Base-by-base conservation (phyloP, 2,113 vertebrate species). In the Theristicus caerulescens region DNA sequence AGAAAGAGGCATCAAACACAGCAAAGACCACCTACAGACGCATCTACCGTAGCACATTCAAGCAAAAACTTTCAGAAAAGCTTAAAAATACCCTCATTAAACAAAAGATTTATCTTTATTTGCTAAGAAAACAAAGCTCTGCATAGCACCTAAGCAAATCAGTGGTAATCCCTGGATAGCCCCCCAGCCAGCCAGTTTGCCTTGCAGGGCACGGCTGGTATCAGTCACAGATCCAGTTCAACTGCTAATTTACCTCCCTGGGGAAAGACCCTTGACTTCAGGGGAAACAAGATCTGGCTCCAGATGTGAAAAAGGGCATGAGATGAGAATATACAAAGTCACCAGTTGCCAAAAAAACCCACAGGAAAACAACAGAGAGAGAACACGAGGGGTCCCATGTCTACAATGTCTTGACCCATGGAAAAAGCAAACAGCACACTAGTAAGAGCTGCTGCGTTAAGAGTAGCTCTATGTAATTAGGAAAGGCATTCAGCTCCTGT, bases 51-150 rank as follows among this genome's bases (percentile, higher is more conserved):
- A 72, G 31, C 32, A 32, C 26, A 29, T 5, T 42, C 40, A 57
- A 79, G 34, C 9, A 40, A 80, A 36, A 89, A 40, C n/a, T 42
- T 77, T 77, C 74, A 77, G 69, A 81, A 79, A 67, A 72, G 81
- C 61, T 86, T 79, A 74, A 67, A 84, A 66, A 3, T n/a, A 82
- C 38, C 38, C 57, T 71, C 3, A 81, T 6, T 51, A 78, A 89
- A 84, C 52, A 29, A 58, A 74, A 89, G 40, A 42, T 38, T 82
- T 89, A 81, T 66, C 80, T 92, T 51, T 81, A 44, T 91, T 92
- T 95, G 36, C 58, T 80, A 90, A 76, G 89, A 85, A 91, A 94
- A 89, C 86, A 95, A 82, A 96, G 76, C 67, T 34, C 29, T 32
- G 19, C 57, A 36, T 13, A 80, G 92, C 73, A 93, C 82, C 87